These are phyloP conservation scores for crab-eating macaque (Macaca fascicularis) DNA, from an alignment of 2,113 vertebrate genomes.

Conservation along the genomic window DNA sequence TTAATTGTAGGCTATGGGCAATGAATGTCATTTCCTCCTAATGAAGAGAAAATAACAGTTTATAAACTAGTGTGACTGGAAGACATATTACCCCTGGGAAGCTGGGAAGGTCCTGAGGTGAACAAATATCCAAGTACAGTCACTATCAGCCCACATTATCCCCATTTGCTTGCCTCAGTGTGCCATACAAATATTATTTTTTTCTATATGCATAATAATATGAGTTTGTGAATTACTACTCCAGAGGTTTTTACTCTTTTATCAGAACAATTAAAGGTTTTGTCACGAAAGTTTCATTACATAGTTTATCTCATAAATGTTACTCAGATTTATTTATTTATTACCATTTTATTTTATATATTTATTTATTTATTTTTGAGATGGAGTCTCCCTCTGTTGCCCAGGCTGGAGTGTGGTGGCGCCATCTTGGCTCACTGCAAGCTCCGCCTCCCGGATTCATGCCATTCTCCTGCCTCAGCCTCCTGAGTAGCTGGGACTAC, in stretches of 20 bases:
- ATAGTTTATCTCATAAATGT: background rate
- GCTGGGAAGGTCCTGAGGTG: no score
- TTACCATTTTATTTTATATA: background rate
- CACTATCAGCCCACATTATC: background rate
- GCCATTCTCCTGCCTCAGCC: no score
- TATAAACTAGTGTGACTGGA: background rate
- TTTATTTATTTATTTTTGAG: no score
- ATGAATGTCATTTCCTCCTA: background rate
- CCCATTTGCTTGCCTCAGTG: background rate
- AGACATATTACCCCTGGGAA: background rate
- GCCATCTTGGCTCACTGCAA: no score
- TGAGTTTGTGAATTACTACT: background rate
- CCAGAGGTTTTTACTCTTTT: background rate
- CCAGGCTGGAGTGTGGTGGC: no score
- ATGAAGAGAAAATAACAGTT: background rate
- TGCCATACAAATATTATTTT: background rate
- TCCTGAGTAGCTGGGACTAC: no score
- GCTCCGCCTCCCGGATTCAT: no score
- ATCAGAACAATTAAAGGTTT: background rate
- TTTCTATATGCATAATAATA: background rate
- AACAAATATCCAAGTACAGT: accelerated
- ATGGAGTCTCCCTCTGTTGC: no score
- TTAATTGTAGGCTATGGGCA: background rate
- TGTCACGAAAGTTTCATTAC: background rate
- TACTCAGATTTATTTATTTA: background rate